Percentiles rank a stretch among this genome's conserved stretches.
Evolutionary conservation across 2,797 vertebrate species (phyloP).

Genomic region (Danio choprae): DNA sequence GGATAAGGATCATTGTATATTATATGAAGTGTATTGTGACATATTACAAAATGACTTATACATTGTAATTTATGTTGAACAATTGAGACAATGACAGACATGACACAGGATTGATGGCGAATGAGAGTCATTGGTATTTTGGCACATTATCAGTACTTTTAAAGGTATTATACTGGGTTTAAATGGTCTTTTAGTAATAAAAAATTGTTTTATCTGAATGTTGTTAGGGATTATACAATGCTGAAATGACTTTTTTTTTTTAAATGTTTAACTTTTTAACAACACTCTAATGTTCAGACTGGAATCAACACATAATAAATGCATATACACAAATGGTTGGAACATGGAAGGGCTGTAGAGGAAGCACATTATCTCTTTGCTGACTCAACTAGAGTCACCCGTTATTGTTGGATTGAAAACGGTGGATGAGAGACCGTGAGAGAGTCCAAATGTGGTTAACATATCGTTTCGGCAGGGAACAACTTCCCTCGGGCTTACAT

Average conservation of each 20-base stretch:
- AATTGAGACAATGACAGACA: too few species aligned
- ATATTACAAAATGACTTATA: too few species aligned
- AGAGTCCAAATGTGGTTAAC: slow-evolving; percentile 54
- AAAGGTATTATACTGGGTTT: too few species aligned
- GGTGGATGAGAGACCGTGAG: background rate
- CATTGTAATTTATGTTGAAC: too few species aligned
- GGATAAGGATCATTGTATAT: too few species aligned
- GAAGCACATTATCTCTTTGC: slow-evolving; percentile 21
- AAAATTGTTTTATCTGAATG: background rate
- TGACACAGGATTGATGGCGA: too few species aligned
- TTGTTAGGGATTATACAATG: background rate
- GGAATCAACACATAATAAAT: background rate
- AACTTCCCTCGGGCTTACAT: slow-evolving; percentile 36
- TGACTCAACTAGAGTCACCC: slow-evolving; percentile 1
- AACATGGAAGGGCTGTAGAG: background rate
- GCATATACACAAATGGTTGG: background rate
- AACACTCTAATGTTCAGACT: background rate
- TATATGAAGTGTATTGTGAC: too few species aligned
- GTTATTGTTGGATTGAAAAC: slow-evolving; percentile 28
- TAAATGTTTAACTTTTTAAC: too few species aligned
- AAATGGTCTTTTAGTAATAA: too few species aligned
- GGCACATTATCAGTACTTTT: too few species aligned
- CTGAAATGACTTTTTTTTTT: slow-evolving; percentile 4
- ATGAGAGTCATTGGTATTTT: too few species aligned
- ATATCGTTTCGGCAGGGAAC: slow-evolving; percentile 45